Conservation (phyloP, 1,140 invertebrate genomes). For the Diachasma alloeum region DNA sequence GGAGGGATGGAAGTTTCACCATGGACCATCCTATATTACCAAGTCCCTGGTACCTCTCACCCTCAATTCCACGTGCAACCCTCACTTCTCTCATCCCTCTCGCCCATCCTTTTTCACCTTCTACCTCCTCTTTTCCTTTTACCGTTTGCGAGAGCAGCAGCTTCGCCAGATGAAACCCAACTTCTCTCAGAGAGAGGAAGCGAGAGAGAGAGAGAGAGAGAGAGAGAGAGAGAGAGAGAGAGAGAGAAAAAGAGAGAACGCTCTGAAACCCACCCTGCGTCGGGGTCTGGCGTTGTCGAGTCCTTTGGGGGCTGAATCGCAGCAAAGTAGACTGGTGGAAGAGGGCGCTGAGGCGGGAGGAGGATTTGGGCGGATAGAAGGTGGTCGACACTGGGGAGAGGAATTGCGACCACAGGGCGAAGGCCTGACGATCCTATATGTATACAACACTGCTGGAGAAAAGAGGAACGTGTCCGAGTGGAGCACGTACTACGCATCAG, state of each 20-base stretch:
- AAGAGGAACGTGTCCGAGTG: constrained; percentile 53
- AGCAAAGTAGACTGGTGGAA: constrained; percentile 33
- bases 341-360: constrained; percentile 30
- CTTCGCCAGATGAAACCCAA: background rate
- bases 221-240: background rate
- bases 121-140: constrained; percentile 29
- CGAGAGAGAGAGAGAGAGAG: background rate
- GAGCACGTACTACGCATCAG: constrained; percentile 27
- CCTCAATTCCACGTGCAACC: constrained; percentile 13
- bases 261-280: constrained; percentile 28
- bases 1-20: constrained; percentile 26
- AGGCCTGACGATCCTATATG: background rate
- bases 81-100: constrained; percentile 31
- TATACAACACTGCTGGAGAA: constrained; percentile 45
- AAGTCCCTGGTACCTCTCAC: constrained; percentile 12
- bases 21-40: constrained; percentile 31
- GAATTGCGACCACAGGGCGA: background rate
- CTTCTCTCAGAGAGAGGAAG: background rate
- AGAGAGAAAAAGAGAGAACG: background rate
- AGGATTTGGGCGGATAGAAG: constrained; percentile 34
- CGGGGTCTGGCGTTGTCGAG: constrained; percentile 42
- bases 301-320: constrained; percentile 58
- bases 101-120: constrained; percentile 27
- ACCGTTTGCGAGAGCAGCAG: background rate
- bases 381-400: background rate